phyloP scores from a whole-genome alignment of 2,797 vertebrate species.

The Phoebastria nigripes region DNA sequence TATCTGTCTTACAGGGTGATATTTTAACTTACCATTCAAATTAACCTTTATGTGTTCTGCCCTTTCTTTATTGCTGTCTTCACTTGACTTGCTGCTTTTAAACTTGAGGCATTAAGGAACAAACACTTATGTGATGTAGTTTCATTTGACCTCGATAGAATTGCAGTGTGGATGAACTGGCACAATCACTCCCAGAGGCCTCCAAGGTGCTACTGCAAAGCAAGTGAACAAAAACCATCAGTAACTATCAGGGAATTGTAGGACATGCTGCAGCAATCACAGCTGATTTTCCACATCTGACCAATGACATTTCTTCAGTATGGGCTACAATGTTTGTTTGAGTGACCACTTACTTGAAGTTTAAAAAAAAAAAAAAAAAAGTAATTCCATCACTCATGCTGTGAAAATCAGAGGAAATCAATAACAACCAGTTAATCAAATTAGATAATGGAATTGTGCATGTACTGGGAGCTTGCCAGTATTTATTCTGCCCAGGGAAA shows the following conservation, averaged over 20 bases:
- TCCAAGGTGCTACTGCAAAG: constrained; percentile 10
- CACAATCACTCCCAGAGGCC: not conserved
- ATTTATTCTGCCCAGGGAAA: not conserved
- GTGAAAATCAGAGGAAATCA: not conserved
- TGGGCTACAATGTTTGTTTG: not conserved
- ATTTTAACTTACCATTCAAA: constrained; percentile 4
- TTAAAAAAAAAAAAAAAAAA: not conserved
- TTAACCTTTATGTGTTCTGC: not conserved
- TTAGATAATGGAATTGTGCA: not conserved
- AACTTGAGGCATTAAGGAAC: not conserved
- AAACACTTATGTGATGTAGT: not conserved
- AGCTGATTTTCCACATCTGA: not conserved
- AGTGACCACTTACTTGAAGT: not conserved
- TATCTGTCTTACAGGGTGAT: not conserved
- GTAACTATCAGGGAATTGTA: not conserved
- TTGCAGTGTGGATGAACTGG: not conserved
- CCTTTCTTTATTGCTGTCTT: not conserved
- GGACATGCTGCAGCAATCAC: not conserved
- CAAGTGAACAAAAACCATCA: not conserved
- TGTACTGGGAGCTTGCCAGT: not conserved
- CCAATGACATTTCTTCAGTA: not conserved
- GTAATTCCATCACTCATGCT: not conserved
- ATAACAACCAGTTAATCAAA: not conserved
- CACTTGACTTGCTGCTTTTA: not conserved
- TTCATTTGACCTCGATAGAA: constrained; percentile 1